phyloP scores from a whole-genome alignment of 2,888 invertebrate species.

The Cetonia aurata region DNA sequence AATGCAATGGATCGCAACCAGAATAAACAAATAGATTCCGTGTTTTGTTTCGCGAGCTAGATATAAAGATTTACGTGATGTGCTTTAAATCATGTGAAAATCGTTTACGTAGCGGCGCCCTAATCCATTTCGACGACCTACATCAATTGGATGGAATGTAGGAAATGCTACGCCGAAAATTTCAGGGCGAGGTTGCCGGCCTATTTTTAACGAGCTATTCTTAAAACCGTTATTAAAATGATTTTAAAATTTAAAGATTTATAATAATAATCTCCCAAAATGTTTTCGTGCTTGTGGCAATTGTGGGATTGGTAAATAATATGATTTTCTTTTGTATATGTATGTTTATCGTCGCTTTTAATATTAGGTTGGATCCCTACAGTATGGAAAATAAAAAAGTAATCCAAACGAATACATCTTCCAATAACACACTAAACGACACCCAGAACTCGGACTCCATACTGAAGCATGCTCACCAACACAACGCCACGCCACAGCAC shows the following conservation, averaged over 20 bases:
- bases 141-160: conserved; percentile 55
- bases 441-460: conserved; percentile 54
- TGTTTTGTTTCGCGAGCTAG: conserved; percentile 4
- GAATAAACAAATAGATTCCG: conserved; percentile 25
- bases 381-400: conserved; percentile 65
- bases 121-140: conserved; percentile 59
- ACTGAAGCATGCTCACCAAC: conserved; percentile 71
- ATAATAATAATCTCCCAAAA: conserved; percentile 41
- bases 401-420: conserved; percentile 56
- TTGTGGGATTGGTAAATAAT: conserved; percentile 58
- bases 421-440: conserved; percentile 53
- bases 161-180: conserved; percentile 51
- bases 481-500: conserved; percentile 70
- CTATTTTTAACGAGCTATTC: conserved; percentile 44
- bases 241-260: conserved; percentile 11
- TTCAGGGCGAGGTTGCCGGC: conserved; percentile 45
- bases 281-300: conserved; percentile 70
- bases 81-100: conserved; percentile 26
- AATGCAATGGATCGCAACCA: conserved; percentile 2
- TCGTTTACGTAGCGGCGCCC: neutral
- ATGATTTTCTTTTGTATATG: conserved; percentile 23
- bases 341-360: conserved; percentile 45
- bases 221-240: neutral
- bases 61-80: conserved; percentile 15
- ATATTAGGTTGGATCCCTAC: conserved; percentile 63